Conservation (phyloP, 1,140 invertebrate species). For the Medauroidea extradentata region DNA sequence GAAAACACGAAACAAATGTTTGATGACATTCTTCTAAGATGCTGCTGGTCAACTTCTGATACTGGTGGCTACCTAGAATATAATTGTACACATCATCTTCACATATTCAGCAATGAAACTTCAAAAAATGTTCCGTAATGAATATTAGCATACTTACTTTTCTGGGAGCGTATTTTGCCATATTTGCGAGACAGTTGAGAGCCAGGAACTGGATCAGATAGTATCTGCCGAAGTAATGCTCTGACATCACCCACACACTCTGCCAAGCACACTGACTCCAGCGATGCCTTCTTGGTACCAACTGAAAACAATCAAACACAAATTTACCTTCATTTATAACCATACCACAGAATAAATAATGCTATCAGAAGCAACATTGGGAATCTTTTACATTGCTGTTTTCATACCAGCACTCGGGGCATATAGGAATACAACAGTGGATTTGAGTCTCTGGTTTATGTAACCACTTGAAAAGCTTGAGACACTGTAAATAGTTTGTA, state of each 20-base stretch:
- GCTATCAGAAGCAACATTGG: too few relatives aligned
- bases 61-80: slow-evolving; percentile 7
- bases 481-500: too few relatives aligned
- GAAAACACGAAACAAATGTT: slow-evolving; percentile 88
- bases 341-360: too few relatives aligned
- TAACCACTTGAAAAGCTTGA: too few relatives aligned
- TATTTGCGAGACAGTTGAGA: slow-evolving; percentile 21
- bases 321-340: too few relatives aligned
- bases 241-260: slow-evolving; percentile 84
- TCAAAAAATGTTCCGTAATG: not conserved
- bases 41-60: slow-evolving; percentile 52
- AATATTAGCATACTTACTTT: slow-evolving; percentile 28
- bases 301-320: slow-evolving; percentile 8
- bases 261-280: slow-evolving; percentile 70
- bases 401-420: too few relatives aligned
- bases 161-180: slow-evolving; percentile 26
- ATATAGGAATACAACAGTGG: too few relatives aligned
- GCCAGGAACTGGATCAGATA: slow-evolving; percentile 66
- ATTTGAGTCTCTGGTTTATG: too few relatives aligned
- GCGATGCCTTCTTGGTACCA: slow-evolving; percentile 14
- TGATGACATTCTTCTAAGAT: slow-evolving; percentile 87
- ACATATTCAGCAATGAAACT: not conserved
- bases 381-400: too few relatives aligned
- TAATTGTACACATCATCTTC: not conserved
- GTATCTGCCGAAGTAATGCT: slow-evolving; percentile 74